Conservation (phyloP, 2,113 vertebrate genomes). For the Galemys pyrenaicus region DNA sequence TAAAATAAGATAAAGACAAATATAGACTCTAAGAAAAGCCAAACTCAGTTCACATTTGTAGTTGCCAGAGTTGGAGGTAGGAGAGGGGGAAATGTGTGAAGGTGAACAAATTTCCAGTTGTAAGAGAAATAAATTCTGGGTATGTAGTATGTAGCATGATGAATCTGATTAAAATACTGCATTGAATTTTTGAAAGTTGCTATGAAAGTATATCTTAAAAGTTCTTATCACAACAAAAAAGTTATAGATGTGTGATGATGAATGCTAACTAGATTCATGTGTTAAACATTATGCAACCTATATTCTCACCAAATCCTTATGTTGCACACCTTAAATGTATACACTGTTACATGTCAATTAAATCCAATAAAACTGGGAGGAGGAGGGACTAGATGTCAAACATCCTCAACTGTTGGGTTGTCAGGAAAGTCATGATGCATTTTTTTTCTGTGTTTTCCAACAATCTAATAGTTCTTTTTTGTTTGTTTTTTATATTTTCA, state of each 20-base stretch:
- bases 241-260: not conserved
- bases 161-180: not conserved
- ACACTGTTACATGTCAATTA: not conserved
- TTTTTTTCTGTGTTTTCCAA: not conserved
- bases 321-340: not conserved
- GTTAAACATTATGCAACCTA: not conserved
- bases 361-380: not conserved
- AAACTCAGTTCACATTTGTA: not conserved
- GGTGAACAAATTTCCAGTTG: not conserved
- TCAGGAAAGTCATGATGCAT: no score
- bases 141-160: not conserved
- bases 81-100: not conserved
- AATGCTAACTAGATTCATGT: not conserved
- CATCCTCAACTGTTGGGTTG: not conserved
- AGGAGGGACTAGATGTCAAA: not conserved
- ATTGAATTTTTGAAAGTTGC: not conserved
- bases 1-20: not conserved
- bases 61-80: not conserved
- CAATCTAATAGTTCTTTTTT: no score
- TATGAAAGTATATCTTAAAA: not conserved
- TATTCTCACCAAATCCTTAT: not conserved
- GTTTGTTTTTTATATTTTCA: not conserved
- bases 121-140: not conserved
- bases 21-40: not conserved
- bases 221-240: not conserved